Conservation (phyloP, 2,888 invertebrate species). For the Nymphalis urticae region DNA sequence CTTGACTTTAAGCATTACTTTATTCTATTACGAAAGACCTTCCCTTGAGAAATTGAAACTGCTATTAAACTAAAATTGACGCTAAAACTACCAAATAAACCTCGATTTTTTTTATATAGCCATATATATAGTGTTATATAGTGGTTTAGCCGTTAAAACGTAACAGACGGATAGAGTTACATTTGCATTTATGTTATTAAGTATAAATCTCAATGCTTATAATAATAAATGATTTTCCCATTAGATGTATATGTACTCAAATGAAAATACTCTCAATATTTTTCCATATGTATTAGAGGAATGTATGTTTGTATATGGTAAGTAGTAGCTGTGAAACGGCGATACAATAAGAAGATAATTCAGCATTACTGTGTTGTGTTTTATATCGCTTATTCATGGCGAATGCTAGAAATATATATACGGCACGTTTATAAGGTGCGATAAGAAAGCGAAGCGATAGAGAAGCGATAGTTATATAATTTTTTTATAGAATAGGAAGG, state of each 20-base stretch:
- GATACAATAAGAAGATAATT: constrained; percentile 11
- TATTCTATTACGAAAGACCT: constrained; percentile 26
- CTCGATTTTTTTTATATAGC: background rate
- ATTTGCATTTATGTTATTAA: too few relatives aligned
- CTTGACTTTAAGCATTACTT: constrained; percentile 4
- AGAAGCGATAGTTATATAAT: background rate
- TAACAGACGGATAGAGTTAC: too few relatives aligned
- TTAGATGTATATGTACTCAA: background rate
- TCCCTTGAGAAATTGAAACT: constrained; percentile 32
- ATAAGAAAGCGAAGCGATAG: background rate
- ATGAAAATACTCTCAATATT: background rate
- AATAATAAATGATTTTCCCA: background rate
- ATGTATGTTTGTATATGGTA: background rate
- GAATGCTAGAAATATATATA: background rate
- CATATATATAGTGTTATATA: too few relatives aligned
- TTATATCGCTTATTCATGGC: background rate
- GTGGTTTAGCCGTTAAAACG: too few relatives aligned
- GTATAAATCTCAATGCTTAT: too few relatives aligned
- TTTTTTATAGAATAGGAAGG: too few relatives aligned
- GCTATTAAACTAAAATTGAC: background rate
- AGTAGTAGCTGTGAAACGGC: background rate
- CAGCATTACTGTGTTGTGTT: background rate
- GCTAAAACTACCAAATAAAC: constrained; percentile 3
- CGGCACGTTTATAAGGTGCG: background rate
- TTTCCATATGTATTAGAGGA: background rate